These are phyloP conservation scores for Macrosiphum euphorbiae DNA, from an alignment of 2,888 invertebrate genomes.

Conservation along the genomic window DNA sequence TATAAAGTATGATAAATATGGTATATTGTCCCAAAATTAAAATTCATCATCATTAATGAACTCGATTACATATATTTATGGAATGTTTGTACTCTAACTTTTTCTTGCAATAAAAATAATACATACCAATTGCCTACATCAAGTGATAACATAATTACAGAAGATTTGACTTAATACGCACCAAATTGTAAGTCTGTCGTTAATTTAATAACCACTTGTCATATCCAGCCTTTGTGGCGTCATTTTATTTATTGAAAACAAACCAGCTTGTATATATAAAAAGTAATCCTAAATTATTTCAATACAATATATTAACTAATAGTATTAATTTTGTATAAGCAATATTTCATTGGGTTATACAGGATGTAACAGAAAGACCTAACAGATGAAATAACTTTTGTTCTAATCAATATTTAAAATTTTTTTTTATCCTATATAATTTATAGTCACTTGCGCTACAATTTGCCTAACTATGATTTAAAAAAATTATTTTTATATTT, in stretches of 20 bases:
- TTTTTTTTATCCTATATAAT: no score
- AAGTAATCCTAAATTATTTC: not conserved
- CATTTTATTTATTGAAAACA: not conserved
- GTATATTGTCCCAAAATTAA: not conserved
- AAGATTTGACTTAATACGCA: not conserved
- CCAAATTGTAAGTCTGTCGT: not conserved
- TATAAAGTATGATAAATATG: not conserved
- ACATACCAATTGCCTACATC: not conserved
- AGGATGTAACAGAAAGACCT: no score
- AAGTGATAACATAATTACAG: conserved; percentile 8
- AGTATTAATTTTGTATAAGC: not conserved
- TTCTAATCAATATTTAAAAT: no score
- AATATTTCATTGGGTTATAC: not conserved
- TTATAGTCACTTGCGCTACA: no score
- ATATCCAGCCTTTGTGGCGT: not conserved
- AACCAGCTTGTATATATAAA: not conserved
- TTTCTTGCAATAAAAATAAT: not conserved
- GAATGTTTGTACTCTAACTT: not conserved
- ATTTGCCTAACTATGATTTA: no score
- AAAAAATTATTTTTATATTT: no score
- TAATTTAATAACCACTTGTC: not conserved
- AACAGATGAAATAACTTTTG: no score
- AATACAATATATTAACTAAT: not conserved
- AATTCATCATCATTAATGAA: not conserved
- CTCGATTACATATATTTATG: not conserved